Conservation (phyloP, 2,888 invertebrate genomes). For the Drosophila acutilabella region DNA sequence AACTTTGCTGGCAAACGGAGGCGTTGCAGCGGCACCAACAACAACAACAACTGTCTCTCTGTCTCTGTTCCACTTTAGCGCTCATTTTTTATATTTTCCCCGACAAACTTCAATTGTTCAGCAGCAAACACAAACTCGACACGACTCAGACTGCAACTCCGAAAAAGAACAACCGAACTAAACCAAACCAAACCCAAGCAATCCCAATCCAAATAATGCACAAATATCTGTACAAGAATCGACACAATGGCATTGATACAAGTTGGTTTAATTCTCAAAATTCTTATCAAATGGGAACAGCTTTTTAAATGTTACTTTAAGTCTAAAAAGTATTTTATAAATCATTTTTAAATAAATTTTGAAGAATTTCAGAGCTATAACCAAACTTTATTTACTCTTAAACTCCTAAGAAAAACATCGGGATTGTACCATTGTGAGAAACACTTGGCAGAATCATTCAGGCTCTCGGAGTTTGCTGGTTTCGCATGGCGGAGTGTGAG, state of each 20-base stretch:
- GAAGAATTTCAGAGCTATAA: not conserved
- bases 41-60: conserved; percentile 37
- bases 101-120: conserved; percentile 78
- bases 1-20: conserved; percentile 65
- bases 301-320: too few relatives aligned
- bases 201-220: conserved; percentile 34
- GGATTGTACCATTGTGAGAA: conserved; percentile 12
- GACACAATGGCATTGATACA: conserved; percentile 35
- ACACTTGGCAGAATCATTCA: conserved; percentile 15
- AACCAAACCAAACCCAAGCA: conserved; percentile 4
- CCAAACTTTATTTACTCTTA: not conserved
- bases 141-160: conserved; percentile 31
- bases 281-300: too few relatives aligned
- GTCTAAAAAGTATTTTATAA: too few relatives aligned
- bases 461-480: conserved; percentile 12
- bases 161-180: conserved; percentile 3
- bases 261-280: not conserved
- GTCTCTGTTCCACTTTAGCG: conserved; percentile 16
- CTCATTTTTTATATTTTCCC: conserved; percentile 75
- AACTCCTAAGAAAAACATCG: not conserved
- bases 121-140: conserved; percentile 54
- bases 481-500: not conserved
- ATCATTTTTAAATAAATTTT: not conserved
- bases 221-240: conserved; percentile 57
- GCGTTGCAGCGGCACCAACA: conserved; percentile 69